These are phyloP conservation scores for Prolemur simus DNA, from an alignment of 2,113 vertebrate genomes.

Conservation along the genomic window DNA sequence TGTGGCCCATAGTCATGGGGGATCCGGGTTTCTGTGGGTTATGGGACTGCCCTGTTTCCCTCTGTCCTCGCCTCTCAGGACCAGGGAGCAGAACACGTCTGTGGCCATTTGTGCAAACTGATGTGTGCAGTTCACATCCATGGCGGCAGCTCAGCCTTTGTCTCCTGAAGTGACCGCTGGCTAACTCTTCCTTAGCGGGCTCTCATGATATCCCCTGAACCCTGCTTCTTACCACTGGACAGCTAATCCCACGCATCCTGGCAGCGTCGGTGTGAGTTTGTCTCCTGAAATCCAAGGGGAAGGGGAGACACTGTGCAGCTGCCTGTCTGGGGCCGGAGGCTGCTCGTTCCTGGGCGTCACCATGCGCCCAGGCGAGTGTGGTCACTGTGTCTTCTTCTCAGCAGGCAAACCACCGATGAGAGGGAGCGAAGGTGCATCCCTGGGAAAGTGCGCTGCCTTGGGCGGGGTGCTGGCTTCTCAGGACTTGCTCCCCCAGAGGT, in stretches of 20 bases:
- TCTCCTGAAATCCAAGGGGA: background rate
- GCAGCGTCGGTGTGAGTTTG: rapidly evolving
- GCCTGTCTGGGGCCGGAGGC: background rate
- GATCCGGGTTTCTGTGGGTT: background rate
- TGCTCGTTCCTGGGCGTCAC: background rate
- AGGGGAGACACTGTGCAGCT: background rate
- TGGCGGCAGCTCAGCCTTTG: background rate
- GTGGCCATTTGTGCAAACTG: background rate
- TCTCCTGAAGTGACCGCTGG: background rate
- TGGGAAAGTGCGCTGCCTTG: background rate
- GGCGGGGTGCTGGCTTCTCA: background rate
- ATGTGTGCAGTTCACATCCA: background rate
- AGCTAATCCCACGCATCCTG: background rate
- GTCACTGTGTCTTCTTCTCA: no score
- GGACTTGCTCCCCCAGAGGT: background rate
- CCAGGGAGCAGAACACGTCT: background rate
- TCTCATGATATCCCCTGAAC: rapidly evolving
- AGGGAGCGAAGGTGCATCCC: no score
- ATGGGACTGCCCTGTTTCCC: no score
- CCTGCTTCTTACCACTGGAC: background rate
- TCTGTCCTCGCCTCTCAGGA: background rate
- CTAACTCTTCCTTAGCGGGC: background rate
- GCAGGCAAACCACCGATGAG: background rate
- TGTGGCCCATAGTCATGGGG: rapidly evolving
- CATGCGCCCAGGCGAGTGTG: background rate